Evolutionary conservation across 2,888 invertebrate species (phyloP), one percentile per base, ranked within the genome.

Genomic region (Ectemnius cavifrons): DNA sequence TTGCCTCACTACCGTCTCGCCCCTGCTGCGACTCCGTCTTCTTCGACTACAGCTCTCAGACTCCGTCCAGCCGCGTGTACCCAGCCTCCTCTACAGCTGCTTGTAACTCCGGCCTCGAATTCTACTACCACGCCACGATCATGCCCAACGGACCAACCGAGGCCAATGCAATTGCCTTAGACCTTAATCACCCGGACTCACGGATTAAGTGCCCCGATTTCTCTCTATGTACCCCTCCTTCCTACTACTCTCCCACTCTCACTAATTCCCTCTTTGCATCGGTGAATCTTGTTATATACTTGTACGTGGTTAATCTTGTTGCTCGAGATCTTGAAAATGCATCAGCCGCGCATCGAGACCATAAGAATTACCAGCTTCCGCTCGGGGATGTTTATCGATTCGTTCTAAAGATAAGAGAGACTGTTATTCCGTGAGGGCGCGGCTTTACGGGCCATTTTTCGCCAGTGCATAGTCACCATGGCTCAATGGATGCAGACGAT

Each of bases 181-280:
- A 89, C 86, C 85, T 85, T 78, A 86, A 86, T 85, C 85, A 85
- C 76, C 78, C 80, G 85, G 37, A 37, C 84, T 80, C 37, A 77
- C 85, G 81, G 83, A 82, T 81, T 79, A 83, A 86, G 85, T 87
- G 89, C 86, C 87, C 87, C 88, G 86, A 89, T 89, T 89, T 86
- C 82, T 37, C 37, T 37, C 37, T 37, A 37, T 37, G 23, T 23
- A 23, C 23, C 23, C 23, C n/a, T n/a, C 23, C 23, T 23, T 23
- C 23, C 8, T 6, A 82, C 82, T 78, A 84, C 79, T 75, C 67
- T 65, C 37, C 69, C 66, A 16, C 61, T 52, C 61, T 52, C 65
- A 37, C 61, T 11, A 37, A 6, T 11, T 56, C 46, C 23, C 57
- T 20, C 4, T 14, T 28, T 46, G 45, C 23, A 18, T 6, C 20